These are phyloP conservation scores for Barypeithes pellucidus DNA, from an alignment of 2,888 invertebrate genomes.

Conservation along the genomic window DNA sequence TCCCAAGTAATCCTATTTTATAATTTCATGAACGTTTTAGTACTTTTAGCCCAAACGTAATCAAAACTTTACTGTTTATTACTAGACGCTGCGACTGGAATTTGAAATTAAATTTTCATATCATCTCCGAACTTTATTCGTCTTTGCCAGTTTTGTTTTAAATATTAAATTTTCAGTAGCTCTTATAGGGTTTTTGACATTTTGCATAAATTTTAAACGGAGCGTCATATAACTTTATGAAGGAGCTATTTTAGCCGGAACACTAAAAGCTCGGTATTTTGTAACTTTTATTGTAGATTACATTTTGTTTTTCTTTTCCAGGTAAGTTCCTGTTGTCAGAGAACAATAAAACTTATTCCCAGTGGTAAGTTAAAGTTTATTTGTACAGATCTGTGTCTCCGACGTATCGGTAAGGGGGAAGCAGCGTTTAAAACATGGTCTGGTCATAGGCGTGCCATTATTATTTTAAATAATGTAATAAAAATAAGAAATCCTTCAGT, in stretches of 20 bases:
- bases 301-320: background rate
- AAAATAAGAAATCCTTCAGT: too few relatives aligned
- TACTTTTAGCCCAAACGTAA: background rate
- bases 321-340: background rate
- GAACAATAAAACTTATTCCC: background rate
- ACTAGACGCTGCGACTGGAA: slow-evolving; percentile 1
- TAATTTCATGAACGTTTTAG: background rate
- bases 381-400: background rate
- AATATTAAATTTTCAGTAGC: slow-evolving; percentile 7
- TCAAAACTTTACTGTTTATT: slow-evolving; percentile 20
- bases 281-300: background rate
- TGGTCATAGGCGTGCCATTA: too few relatives aligned
- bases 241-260: background rate
- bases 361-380: background rate
- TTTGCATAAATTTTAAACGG: background rate
- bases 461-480: too few relatives aligned
- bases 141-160: background rate
- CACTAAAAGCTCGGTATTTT: background rate
- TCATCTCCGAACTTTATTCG: background rate
- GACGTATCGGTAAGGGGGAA: too few relatives aligned
- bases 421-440: too few relatives aligned
- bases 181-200: background rate
- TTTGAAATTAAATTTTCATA: slow-evolving; percentile 23
- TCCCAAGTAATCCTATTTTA: too few relatives aligned
- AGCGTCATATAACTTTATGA: background rate